Conservation (phyloP, 2,888 invertebrate species). For the Machimus atricapillus region DNA sequence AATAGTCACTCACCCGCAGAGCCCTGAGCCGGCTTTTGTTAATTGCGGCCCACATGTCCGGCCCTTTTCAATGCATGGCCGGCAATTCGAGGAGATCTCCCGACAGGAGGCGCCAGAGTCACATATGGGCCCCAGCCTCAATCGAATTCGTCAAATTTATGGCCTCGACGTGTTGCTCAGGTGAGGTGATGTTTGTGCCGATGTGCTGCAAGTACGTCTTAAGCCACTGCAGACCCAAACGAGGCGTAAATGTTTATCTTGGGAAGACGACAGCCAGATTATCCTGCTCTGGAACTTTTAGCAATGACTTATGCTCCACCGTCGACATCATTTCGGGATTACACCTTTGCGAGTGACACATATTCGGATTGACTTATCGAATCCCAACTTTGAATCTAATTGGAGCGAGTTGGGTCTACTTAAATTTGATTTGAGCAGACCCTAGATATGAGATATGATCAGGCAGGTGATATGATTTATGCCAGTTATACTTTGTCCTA, state of each 20-base stretch:
- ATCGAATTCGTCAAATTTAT: background rate
- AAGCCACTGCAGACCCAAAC: background rate
- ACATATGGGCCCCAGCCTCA: background rate
- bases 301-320: background rate
- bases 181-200: background rate
- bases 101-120: background rate
- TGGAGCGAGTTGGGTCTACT: background rate
- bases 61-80: background rate
- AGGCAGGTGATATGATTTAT: too few relatives aligned
- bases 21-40: background rate
- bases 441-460: background rate
- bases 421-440: background rate
- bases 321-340: background rate
- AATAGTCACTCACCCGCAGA: background rate
- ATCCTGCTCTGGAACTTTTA: background rate
- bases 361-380: background rate
- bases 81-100: background rate
- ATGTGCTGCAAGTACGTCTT: background rate
- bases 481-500: too few relatives aligned
- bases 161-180: background rate
- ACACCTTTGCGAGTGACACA: background rate
- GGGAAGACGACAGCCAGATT: background rate
- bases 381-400: background rate
- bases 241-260: constrained; percentile 1
- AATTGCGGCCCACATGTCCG: background rate